phyloP scores from a whole-genome alignment of 2,113 vertebrate genomes.

The Hiodon tergisus region DNA sequence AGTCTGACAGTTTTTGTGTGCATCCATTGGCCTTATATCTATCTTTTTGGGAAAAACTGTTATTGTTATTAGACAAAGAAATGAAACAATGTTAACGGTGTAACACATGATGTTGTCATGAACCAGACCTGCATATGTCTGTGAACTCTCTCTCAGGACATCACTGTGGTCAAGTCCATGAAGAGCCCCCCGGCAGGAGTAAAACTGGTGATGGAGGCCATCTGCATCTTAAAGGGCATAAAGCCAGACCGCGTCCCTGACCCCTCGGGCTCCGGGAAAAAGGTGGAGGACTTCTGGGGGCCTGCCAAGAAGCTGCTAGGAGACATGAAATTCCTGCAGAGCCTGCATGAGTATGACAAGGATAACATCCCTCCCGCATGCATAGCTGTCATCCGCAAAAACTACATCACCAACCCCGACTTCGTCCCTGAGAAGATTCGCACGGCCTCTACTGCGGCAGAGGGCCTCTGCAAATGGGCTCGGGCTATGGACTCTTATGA shows the following conservation, averaged over 20 bases:
- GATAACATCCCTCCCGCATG: constrained; percentile 75
- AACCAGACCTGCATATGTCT: not conserved
- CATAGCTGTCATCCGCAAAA: constrained; percentile 74
- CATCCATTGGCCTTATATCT: too few relatives aligned
- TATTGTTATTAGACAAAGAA: constrained; percentile 19
- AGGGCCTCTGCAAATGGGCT: constrained; percentile 85
- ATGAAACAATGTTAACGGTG: too few relatives aligned
- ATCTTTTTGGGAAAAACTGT: too few relatives aligned
- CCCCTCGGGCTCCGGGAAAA: constrained; percentile 73
- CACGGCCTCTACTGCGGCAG: constrained; percentile 80
- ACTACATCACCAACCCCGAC: constrained; percentile 83
- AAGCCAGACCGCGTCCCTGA: constrained; percentile 81
- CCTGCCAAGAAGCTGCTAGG: constrained; percentile 83
- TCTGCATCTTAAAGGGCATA: constrained; percentile 92
- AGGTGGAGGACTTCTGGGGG: constrained; percentile 91
- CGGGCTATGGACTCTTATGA: constrained; percentile 84
- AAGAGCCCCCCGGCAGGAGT: constrained; percentile 92
- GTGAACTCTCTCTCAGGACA: constrained; percentile 55
- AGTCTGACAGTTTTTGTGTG: too few relatives aligned
- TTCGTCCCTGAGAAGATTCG: constrained; percentile 86
- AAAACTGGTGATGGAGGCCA: constrained; percentile 90
- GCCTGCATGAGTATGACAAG: constrained; percentile 83
- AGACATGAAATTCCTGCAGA: constrained; percentile 83
- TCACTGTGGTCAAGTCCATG: constrained; percentile 94
- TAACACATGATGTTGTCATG: too few relatives aligned